phyloP scores from a whole-genome alignment of 2,797 vertebrate genomes.

The Steatocranus sp. region DNA sequence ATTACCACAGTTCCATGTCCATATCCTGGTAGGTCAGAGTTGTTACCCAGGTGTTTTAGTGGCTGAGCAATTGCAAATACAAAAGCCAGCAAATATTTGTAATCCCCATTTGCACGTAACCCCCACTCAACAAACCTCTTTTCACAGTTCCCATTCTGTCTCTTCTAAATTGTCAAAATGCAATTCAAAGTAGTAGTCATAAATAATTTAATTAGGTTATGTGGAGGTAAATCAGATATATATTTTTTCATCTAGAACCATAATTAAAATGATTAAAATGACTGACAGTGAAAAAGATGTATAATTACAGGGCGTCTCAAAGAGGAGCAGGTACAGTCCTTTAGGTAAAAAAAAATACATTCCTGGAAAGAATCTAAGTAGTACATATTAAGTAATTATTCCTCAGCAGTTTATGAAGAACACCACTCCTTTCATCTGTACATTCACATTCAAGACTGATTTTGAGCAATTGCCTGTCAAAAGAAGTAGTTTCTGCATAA shows the following conservation, averaged over 20 bases:
- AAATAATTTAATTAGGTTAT: neutral
- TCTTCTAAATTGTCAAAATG: neutral
- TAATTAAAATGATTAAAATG: constrained; percentile 17
- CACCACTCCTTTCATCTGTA: neutral
- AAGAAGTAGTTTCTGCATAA: neutral
- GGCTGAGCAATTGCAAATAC: neutral
- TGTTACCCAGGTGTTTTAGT: neutral
- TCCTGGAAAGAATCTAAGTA: neutral
- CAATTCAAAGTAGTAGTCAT: neutral
- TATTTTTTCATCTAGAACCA: neutral
- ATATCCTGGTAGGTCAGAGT: neutral
- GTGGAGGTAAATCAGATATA: neutral
- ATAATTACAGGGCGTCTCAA: neutral
- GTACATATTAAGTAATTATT: neutral
- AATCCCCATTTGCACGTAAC: neutral
- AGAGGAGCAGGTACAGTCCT: neutral
- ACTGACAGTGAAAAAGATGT: neutral
- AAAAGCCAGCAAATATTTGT: neutral
- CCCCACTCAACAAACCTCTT: neutral
- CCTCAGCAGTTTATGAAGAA: neutral
- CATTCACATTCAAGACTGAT: neutral
- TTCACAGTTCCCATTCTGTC: neutral
- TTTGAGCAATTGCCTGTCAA: neutral
- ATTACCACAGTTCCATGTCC: neutral
- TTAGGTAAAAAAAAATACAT: neutral